Conservation (phyloP, 35 echinoderm and acorn worm species). For the Ptychodera flava region DNA sequence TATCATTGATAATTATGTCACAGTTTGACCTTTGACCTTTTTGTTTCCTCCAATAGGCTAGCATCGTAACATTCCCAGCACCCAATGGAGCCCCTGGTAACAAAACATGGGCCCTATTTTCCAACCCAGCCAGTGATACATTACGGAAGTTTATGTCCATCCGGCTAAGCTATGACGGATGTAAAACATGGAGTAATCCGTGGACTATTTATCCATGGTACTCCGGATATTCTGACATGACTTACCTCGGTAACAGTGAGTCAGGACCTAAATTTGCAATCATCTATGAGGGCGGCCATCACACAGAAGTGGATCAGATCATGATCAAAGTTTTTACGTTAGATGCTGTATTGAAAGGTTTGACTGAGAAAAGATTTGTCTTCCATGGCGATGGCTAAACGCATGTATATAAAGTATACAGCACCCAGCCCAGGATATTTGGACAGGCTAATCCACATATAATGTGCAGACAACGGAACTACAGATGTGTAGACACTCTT, state of each 20-base stretch:
- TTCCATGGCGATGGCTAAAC: too few species aligned
- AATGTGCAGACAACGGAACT: too few species aligned
- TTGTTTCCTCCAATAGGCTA: conserved; percentile 41
- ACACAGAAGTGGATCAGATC: conserved; percentile 28
- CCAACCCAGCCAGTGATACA: conserved; percentile 71
- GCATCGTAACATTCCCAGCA: conserved; percentile 75
- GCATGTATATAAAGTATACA: too few species aligned
- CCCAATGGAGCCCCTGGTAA: conserved; percentile 31
- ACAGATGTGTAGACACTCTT: too few species aligned
- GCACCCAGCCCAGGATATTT: too few species aligned
- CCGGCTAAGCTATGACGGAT: conserved; percentile 77
- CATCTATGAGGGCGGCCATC: conserved; percentile 66
- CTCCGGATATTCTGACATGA: conserved; percentile 74
- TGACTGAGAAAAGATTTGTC: neutral
- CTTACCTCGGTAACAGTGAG: conserved; percentile 63
- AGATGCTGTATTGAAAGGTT: conserved; percentile 31
- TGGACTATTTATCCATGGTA: conserved; percentile 48
- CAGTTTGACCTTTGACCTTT: too few species aligned
- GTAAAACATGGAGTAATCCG: conserved; percentile 58
- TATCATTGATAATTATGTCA: too few species aligned
- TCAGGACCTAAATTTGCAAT: conserved; percentile 63
- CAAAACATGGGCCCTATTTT: conserved; percentile 66
- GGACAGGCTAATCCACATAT: too few species aligned
- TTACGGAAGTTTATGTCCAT: conserved; percentile 70
- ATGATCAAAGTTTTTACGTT: conserved; percentile 94